These are phyloP conservation scores for Sepiola atlantica DNA, from an alignment of 2,888 invertebrate genomes.

Conservation along the genomic window DNA sequence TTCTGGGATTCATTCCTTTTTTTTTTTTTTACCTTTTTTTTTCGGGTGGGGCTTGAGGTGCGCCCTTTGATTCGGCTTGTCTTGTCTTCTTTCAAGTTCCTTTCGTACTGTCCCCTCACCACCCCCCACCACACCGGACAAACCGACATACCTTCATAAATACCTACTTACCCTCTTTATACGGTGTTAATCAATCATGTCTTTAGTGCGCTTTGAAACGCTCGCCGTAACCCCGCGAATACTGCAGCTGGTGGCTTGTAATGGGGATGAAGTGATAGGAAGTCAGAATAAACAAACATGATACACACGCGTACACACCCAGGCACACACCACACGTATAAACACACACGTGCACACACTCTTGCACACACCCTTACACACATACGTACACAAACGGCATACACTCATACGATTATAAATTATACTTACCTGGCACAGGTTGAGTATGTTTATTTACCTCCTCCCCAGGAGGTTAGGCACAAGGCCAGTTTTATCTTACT, in stretches of 20 bases:
- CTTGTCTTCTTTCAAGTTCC: neutral
- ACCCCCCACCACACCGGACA: neutral
- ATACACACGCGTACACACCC: too few species aligned
- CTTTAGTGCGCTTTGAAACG: neutral
- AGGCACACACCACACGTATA: too few species aligned
- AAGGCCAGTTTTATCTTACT: too few species aligned
- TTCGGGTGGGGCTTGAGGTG: too few species aligned
- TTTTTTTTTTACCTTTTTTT: too few species aligned
- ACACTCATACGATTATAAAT: neutral
- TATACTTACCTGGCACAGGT: too few species aligned
- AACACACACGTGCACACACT: too few species aligned
- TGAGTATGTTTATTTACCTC: too few species aligned
- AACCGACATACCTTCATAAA: neutral
- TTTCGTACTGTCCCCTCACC: neutral
- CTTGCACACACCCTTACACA: neutral
- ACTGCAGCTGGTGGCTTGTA: neutral
- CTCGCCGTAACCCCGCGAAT: neutral
- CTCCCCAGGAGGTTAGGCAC: too few species aligned
- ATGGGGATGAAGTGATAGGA: neutral
- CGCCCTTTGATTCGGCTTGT: neutral
- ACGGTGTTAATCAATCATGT: neutral
- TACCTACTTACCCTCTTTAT: neutral
- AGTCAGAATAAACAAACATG: too few species aligned
- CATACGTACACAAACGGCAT: neutral
- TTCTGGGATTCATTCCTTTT: too few species aligned